Evolutionary conservation across 2,113 vertebrate species (phyloP).

Genomic region (human): DNA sequence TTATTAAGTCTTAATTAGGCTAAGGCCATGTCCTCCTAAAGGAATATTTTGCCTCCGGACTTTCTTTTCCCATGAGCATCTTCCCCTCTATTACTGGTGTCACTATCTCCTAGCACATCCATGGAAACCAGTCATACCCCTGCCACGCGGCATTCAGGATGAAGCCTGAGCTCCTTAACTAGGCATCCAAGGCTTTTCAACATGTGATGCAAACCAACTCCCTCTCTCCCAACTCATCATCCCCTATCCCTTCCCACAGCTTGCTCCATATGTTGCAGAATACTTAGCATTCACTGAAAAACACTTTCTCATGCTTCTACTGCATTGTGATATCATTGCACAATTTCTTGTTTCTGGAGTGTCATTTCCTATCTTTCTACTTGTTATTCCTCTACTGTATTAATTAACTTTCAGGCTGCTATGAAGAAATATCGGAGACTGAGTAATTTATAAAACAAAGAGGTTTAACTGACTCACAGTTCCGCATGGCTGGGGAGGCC

Average conservation of each 20-base stretch:
- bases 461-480: too few species aligned
- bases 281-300: background rate
- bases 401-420: too few species aligned
- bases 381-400: background rate
- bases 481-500: too few species aligned
- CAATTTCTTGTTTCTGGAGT: background rate
- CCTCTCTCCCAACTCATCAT: too few species aligned
- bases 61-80: background rate
- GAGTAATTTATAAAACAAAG: too few species aligned
- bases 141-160: too few species aligned
- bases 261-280: rapidly evolving
- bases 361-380: background rate
- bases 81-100: background rate
- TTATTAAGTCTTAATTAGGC: background rate
- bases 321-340: background rate
- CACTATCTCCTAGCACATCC: background rate
- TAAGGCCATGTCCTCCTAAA: background rate
- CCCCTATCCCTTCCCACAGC: rapidly evolving
- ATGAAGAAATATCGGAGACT: too few species aligned
- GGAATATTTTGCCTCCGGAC: background rate
- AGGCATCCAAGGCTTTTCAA: background rate
- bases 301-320: background rate
- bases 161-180: background rate
- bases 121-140: background rate
- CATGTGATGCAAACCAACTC: rapidly evolving